phyloP scores from a whole-genome alignment of 92 coral and sea anemone species.

The Epizoanthus fatuus region DNA sequence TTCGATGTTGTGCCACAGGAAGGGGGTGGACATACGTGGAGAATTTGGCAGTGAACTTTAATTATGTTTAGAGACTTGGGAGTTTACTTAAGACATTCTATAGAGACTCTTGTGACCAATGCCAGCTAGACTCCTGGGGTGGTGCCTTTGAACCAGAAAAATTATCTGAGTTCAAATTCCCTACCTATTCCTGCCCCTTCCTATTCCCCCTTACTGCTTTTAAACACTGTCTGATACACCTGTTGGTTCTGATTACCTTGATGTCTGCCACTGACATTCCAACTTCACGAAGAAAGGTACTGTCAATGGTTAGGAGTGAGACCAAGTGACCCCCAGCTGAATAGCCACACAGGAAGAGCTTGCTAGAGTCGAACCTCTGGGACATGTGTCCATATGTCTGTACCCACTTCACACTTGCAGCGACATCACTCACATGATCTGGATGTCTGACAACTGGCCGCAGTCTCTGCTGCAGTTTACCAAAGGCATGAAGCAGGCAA shows the following conservation, averaged over 20 bases:
- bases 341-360: constrained; percentile 70
- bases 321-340: constrained; percentile 80
- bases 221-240: no score
- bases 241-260: constrained; percentile 45
- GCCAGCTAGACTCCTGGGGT: no score
- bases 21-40: no score
- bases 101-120: no score
- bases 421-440: constrained; percentile 64
- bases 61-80: no score
- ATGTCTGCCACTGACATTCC: constrained; percentile 59
- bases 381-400: constrained; percentile 43
- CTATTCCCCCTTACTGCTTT: no score
- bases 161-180: no score
- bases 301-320: constrained; percentile 59
- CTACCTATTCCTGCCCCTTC: no score
- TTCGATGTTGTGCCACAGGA: no score
- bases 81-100: no score
- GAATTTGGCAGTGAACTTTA: no score
- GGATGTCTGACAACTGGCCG: constrained; percentile 62
- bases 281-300: constrained; percentile 36
- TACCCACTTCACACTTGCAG: constrained; percentile 60
- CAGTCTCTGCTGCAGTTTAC: constrained; percentile 46
- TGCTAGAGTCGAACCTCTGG: constrained; percentile 30
- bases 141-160: no score
- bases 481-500: constrained; percentile 51